A percentile compares a stretch with the other conserved stretches of the same genome.
Evolutionary conservation across 2,797 vertebrate species (phyloP).

Genomic region (Darevskia nairensis): DNA sequence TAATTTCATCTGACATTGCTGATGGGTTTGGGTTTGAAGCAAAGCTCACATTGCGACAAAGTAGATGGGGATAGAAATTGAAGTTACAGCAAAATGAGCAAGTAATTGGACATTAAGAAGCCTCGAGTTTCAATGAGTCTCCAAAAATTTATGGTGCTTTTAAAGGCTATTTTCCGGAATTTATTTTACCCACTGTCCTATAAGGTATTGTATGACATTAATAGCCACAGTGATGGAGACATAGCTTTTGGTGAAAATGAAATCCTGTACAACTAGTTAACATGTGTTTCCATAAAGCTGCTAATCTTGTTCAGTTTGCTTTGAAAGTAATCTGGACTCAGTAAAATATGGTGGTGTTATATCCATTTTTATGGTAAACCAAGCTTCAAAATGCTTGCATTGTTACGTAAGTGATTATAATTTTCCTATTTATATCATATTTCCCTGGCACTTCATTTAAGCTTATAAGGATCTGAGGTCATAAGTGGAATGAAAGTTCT

Average conservation of each 20-base stretch:
- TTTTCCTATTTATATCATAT: conserved; percentile 74
- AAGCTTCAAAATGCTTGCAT: conserved; percentile 72
- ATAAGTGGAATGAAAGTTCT: conserved; percentile 65
- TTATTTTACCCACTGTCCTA: conserved; percentile 59
- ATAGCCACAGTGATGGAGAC: conserved; percentile 49
- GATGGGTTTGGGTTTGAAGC: neutral
- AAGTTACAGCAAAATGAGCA: neutral
- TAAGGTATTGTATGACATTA: conserved; percentile 41
- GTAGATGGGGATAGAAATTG: conserved; percentile 24
- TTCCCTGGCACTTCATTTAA: conserved; percentile 77
- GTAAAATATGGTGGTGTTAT: conserved; percentile 65
- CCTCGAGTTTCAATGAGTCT: conserved; percentile 12
- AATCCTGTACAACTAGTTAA: conserved; percentile 58
- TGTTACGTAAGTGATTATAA: conserved; percentile 75
- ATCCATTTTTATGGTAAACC: conserved; percentile 72
- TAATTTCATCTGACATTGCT: conserved; percentile 3
- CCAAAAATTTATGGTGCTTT: conserved; percentile 54
- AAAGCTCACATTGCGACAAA: neutral
- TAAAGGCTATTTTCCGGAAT: conserved; percentile 44
- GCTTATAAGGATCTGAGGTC: conserved; percentile 72
- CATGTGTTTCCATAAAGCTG: conserved; percentile 65
- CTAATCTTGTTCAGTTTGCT: conserved; percentile 62
- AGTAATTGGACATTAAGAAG: conserved; percentile 31
- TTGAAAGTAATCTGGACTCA: conserved; percentile 70
- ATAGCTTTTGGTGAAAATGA: conserved; percentile 48